Conservation (phyloP, 92 coral and sea anemone genomes). For the Bergia puertoricense region DNA sequence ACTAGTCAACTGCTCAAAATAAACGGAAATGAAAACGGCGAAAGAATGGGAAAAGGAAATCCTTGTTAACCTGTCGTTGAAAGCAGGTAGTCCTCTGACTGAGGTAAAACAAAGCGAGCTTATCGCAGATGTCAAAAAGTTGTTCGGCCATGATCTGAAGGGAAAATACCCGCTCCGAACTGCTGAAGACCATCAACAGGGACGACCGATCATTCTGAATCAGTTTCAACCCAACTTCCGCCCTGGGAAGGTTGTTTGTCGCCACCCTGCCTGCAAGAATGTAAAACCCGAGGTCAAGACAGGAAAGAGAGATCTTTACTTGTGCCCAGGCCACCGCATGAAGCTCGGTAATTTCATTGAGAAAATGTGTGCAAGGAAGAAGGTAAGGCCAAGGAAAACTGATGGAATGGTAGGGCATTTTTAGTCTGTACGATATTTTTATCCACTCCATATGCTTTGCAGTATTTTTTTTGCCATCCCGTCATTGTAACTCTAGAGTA, state of each 20-base stretch:
- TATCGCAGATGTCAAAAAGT: neutral
- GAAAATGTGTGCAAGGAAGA: conserved; percentile 46
- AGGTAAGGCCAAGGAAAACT: neutral
- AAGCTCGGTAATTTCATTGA: conserved; percentile 37
- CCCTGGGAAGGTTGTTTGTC: conserved; percentile 53
- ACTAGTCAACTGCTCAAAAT: neutral
- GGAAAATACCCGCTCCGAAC: conserved; percentile 46
- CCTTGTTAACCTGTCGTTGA: neutral
- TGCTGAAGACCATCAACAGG: conserved; percentile 7
- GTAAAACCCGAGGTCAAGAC: conserved; percentile 35
- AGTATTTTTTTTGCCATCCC: too few relatives aligned
- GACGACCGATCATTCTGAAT: conserved; percentile 39
- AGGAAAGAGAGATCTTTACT: conserved; percentile 61
- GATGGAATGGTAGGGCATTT: too few relatives aligned
- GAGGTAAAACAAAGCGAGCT: conserved; percentile 2
- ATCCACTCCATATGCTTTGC: too few relatives aligned
- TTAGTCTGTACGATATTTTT: too few relatives aligned
- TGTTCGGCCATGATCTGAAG: conserved; percentile 23
- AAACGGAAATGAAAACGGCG: neutral
- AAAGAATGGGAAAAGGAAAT: conserved; percentile 6
- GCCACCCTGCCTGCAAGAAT: conserved; percentile 55
- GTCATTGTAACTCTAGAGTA: too few relatives aligned
- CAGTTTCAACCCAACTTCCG: conserved; percentile 67
- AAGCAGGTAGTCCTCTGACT: neutral
- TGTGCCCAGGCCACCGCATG: conserved; percentile 61